A percentile compares a stretch with the other conserved stretches of the same genome.
Conservation (phyloP, 2,888 invertebrate genomes). For the Oscheius sp. region DNA sequence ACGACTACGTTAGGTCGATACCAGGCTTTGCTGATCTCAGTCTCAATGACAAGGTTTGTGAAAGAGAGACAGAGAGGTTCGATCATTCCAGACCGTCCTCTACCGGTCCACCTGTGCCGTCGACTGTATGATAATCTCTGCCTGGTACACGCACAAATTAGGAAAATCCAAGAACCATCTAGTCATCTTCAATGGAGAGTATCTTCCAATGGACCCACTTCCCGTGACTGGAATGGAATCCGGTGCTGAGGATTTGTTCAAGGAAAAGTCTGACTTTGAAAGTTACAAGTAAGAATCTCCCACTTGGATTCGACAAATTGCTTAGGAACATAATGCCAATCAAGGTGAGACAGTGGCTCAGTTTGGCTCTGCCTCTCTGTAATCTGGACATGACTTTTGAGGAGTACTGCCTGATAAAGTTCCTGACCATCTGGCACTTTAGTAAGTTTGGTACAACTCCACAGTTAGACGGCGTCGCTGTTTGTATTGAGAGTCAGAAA, state of each 20-base stretch:
- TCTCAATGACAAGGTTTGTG: constrained; percentile 46
- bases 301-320: constrained; percentile 1
- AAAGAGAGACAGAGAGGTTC: neutral
- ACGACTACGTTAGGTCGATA: constrained; percentile 52
- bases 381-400: constrained; percentile 50
- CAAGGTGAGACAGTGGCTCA: constrained; percentile 50
- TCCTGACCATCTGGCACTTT: constrained; percentile 58
- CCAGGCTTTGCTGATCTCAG: constrained; percentile 51
- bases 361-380: constrained; percentile 51
- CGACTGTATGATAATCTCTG: constrained; percentile 56
- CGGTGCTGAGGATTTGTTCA: constrained; percentile 40
- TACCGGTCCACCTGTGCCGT: constrained; percentile 56
- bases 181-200: constrained; percentile 52
- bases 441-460: constrained; percentile 37
- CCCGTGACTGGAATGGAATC: constrained; percentile 51
- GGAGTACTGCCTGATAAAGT: constrained; percentile 54
- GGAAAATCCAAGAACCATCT: constrained; percentile 36
- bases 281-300: constrained; percentile 50
- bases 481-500: too few species aligned
- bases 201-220: constrained; percentile 47
- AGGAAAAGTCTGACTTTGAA: constrained; percentile 42
- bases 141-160: constrained; percentile 53
- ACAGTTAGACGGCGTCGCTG: too few species aligned
- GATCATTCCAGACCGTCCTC: constrained; percentile 43
- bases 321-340: constrained; percentile 55